A percentile compares a stretch with the other conserved stretches of the same genome.
Conservation (phyloP, 2,888 invertebrate genomes). For the Lasioglossum lativentre region DNA sequence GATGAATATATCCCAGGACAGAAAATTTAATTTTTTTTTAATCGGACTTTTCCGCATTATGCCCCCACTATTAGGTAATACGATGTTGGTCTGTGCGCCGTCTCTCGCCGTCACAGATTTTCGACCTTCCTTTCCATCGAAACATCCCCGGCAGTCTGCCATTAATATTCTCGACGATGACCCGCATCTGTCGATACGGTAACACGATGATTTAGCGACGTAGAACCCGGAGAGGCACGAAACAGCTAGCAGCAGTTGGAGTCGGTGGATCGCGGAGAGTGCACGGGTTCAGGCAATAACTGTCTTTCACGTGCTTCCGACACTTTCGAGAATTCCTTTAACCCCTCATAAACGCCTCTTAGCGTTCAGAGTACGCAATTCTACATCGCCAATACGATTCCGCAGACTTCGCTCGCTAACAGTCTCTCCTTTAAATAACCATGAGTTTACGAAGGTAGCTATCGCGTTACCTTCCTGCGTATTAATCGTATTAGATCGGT, state of each 20-base stretch:
- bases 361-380: background rate
- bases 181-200: conserved; percentile 44
- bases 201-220: conserved; percentile 34
- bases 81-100: background rate
- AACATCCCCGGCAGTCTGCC: conserved; percentile 36
- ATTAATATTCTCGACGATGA: conserved; percentile 41
- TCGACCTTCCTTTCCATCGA: conserved; percentile 33
- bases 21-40: no score
- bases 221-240: background rate
- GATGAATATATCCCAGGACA: no score
- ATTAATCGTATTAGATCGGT: conserved; percentile 11
- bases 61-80: no score
- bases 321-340: conserved; percentile 2
- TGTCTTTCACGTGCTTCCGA: background rate
- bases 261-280: background rate
- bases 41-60: no score
- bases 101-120: conserved; percentile 16
- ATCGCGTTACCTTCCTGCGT: background rate
- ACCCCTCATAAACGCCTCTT: background rate
- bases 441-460: background rate
- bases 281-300: background rate
- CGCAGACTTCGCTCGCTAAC: background rate
- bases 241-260: background rate
- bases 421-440: background rate
- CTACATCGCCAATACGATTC: background rate